phyloP scores from a whole-genome alignment of 2,113 vertebrate genomes.

The Triplophysa siluroides region DNA sequence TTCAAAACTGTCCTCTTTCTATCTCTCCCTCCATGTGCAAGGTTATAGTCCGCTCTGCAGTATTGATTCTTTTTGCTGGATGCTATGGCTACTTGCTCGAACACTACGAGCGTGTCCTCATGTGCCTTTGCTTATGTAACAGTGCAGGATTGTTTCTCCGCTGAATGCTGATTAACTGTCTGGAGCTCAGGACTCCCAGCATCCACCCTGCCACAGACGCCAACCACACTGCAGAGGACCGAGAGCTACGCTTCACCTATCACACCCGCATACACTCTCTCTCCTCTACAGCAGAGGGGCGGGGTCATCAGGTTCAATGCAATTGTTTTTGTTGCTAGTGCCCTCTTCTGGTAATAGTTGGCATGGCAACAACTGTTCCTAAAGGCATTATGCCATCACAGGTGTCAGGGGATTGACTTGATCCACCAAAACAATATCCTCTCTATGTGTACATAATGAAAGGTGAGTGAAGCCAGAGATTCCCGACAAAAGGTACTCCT shows the following conservation, averaged over 20 bases:
- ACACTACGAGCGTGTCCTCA: slow-evolving; percentile 72
- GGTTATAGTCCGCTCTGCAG: slow-evolving; percentile 65
- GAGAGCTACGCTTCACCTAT: slow-evolving; percentile 43
- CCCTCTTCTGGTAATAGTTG: slow-evolving; percentile 42
- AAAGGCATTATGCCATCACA: slow-evolving; percentile 12
- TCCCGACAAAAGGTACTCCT: no score
- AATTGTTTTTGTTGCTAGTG: slow-evolving; percentile 30
- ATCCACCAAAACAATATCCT: not conserved
- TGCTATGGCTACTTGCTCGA: slow-evolving; percentile 49
- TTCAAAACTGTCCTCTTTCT: slow-evolving; percentile 47
- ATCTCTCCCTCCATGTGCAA: slow-evolving; percentile 47
- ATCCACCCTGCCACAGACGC: slow-evolving; percentile 45
- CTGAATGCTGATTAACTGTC: slow-evolving; percentile 79
- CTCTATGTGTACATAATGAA: no score
- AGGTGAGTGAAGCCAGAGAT: no score
- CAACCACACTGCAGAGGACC: slow-evolving; percentile 59
- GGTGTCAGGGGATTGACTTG: not conserved
- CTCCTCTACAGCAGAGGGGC: slow-evolving; percentile 2
- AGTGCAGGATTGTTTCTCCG: slow-evolving; percentile 58
- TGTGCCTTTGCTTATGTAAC: slow-evolving; percentile 79
- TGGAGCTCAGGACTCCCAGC: slow-evolving; percentile 56
- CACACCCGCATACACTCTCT: slow-evolving; percentile 14
- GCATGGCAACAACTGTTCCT: slow-evolving; percentile 13
- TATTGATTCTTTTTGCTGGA: slow-evolving; percentile 75
- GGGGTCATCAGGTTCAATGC: slow-evolving; percentile 45